Evolutionary conservation across 2,888 invertebrate species (phyloP), one percentile per base, ranked within the genome.

Genomic region (Sarcophaga carnaria): DNA sequence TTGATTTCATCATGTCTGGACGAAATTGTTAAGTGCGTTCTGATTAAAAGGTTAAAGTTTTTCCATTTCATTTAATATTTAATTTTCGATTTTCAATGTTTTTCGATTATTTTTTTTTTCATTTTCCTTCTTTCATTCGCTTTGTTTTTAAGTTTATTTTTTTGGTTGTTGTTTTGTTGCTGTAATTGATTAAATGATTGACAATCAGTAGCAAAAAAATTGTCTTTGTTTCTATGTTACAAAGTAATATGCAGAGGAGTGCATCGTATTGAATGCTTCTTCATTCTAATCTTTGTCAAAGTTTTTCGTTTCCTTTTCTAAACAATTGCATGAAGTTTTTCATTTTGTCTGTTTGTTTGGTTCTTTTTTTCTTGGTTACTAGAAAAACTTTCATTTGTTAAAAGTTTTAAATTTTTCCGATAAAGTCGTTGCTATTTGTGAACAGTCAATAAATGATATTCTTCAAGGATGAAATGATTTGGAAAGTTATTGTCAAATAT

Each of bases 101-200:
- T 67, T n/a, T 45, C 37, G 37, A 6, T 67, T 20, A 20, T 20
- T 20, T 20, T 67, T n/a, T 64, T 64, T 10, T 64, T 12, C 22
- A 11, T n/a, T 17, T 67, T 67, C 4, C 47, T 45, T 3, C 12
- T 10, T 67, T 67, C 12, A 45, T 66, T 17, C 37, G 37, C 37
- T 22, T n/a, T 27, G 12, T 60, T 74, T 10, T 62, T 60, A 12
- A 67, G 10, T 69, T 72, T 54, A 27, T 27, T 11, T 47, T 20
- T 27, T 17, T 49, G 3, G 37, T 72, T 70, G 11, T 66, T 67
- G 11, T 62, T 64, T 69, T 66, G 37, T 22, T 62, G 59, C 63
- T 11, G 63, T 83, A 83, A 75, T 83, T 87, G 80, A 83, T 83
- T 70, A 75, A 66, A 75, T 59, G 62, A 83, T 86, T 77, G 83